Evolutionary conservation across 2,888 invertebrate genomes (phyloP).

Genomic region (Ptychoptera albimana): DNA sequence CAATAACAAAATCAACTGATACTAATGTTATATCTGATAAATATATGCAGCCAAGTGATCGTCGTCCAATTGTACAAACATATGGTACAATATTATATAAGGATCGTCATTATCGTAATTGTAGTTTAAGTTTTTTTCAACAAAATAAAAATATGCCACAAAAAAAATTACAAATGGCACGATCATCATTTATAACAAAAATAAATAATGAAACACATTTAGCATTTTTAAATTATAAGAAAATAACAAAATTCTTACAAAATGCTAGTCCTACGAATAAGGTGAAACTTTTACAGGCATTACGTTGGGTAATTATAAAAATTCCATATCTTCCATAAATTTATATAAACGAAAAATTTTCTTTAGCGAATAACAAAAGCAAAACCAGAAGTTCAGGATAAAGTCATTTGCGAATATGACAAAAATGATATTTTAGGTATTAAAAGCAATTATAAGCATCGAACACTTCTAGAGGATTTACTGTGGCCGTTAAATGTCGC

Average conservation of each 20-base stretch:
- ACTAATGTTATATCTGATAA: too few species aligned
- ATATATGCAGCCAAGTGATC: too few species aligned
- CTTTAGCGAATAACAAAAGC: slow-evolving; percentile 1
- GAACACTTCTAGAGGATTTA: slow-evolving; percentile 3
- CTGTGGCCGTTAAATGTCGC: slow-evolving; percentile 3
- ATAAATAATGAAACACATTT: neutral
- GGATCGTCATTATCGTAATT: too few species aligned
- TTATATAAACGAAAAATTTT: too few species aligned
- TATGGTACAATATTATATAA: too few species aligned
- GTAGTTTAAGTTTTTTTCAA: too few species aligned
- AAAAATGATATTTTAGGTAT: slow-evolving; percentile 5
- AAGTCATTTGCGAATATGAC: neutral
- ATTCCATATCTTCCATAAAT: too few species aligned
- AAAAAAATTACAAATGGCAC: too few species aligned
- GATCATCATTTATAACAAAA: too few species aligned
- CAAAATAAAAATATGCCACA: too few species aligned
- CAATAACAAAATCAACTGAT: too few species aligned
- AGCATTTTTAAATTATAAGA: slow-evolving; percentile 2
- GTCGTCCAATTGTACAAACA: too few species aligned
- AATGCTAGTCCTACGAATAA: slow-evolving; percentile 2
- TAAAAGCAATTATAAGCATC: neutral
- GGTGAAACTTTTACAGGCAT: slow-evolving; percentile 4
- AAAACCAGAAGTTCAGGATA: neutral
- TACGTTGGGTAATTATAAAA: neutral
- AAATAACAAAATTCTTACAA: slow-evolving; percentile 1